Evolutionary conservation across 2,113 vertebrate species (phyloP).

Genomic region (Dasypus novemcinctus): DNA sequence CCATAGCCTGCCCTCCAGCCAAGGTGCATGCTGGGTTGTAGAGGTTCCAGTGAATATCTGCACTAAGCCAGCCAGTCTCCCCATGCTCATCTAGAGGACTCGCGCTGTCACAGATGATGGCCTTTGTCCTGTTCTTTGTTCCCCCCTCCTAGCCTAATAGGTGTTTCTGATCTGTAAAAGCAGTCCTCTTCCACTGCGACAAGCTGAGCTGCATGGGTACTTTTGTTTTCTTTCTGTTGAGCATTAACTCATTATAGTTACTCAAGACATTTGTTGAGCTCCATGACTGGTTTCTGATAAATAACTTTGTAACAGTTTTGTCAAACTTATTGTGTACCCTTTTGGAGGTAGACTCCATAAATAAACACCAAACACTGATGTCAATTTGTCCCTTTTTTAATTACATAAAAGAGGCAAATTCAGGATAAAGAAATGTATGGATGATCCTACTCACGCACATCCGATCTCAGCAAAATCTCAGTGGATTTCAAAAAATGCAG

Average conservation of each 20-base stretch:
- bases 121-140: neutral
- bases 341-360: slow-evolving; percentile 58
- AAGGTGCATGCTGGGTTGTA: accelerated
- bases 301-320: neutral
- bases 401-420: neutral
- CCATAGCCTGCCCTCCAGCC: neutral
- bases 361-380: neutral
- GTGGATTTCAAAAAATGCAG: neutral
- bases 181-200: accelerated
- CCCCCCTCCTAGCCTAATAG: neutral
- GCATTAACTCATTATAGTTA: neutral
- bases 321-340: neutral
- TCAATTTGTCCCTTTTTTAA: slow-evolving; percentile 35
- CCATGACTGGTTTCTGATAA: neutral
- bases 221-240: accelerated
- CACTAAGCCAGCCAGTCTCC: neutral
- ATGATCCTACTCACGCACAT: too few species aligned
- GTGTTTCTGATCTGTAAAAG: neutral
- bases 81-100: accelerated
- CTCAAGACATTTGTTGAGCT: accelerated
- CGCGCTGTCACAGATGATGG: too few species aligned
- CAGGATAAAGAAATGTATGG: neutral
- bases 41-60: accelerated
- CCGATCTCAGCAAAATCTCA: accelerated
- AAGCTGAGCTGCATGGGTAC: neutral